A percentile compares a stretch with the other conserved stretches of the same genome.
Evolutionary conservation across 1,140 invertebrate species (phyloP).

Genomic region (Daktulosphaira vitifoliae): DNA sequence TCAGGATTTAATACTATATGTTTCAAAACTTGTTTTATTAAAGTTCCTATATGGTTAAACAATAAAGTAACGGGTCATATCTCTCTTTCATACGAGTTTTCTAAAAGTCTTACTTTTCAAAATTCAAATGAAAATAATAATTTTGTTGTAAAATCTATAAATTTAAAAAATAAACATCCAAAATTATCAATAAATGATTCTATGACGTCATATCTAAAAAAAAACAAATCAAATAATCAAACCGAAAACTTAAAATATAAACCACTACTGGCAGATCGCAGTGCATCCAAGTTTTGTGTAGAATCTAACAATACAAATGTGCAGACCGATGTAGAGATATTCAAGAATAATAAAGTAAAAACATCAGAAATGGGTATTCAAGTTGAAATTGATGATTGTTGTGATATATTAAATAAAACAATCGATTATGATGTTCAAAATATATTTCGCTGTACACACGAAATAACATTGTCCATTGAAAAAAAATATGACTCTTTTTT

Average conservation of each 20-base stretch:
- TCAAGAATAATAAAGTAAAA: background rate
- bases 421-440: conserved; percentile 12
- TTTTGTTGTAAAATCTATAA: background rate
- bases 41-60: conserved; percentile 23
- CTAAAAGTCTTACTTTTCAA: background rate
- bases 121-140: background rate
- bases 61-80: conserved; percentile 19
- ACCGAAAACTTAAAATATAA: background rate
- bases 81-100: conserved; percentile 25
- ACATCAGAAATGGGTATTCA: background rate
- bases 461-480: conserved; percentile 22
- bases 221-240: background rate
- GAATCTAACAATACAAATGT: conserved; percentile 7
- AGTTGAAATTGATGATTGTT: conserved; percentile 12
- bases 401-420: background rate
- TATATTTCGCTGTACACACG: conserved; percentile 22
- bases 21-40: background rate
- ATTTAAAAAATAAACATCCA: background rate
- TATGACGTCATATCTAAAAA: background rate
- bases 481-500: conserved; percentile 18
- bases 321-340: background rate
- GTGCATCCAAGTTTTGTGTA: no score
- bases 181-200: background rate
- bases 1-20: background rate
- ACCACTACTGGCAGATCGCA: background rate